Evolutionary conservation across 1,140 invertebrate genomes (phyloP).

Genomic region (Spodoptera litura): DNA sequence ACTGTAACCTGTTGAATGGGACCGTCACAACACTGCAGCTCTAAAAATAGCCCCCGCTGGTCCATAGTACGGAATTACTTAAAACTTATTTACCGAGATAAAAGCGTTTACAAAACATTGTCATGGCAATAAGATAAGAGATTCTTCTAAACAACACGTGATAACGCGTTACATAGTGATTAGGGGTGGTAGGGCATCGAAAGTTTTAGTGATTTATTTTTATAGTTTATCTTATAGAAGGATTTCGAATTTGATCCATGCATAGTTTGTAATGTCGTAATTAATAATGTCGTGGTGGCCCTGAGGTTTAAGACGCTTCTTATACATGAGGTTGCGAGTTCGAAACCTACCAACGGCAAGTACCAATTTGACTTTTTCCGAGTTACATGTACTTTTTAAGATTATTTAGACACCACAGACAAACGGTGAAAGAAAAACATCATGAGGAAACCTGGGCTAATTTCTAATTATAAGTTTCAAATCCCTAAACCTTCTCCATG

Average conservation of each 20-base stretch:
- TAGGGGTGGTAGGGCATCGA: slow-evolving; percentile 19
- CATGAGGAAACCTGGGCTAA: too few relatives aligned
- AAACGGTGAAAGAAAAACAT: too few relatives aligned
- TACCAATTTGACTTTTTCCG: too few relatives aligned
- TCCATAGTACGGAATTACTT: slow-evolving; percentile 79
- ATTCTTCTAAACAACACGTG: slow-evolving; percentile 59
- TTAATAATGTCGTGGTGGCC: too few relatives aligned
- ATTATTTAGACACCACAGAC: too few relatives aligned
- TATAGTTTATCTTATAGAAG: background rate
- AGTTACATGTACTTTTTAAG: too few relatives aligned
- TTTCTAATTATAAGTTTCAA: too few relatives aligned
- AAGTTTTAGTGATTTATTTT: slow-evolving; percentile 6
- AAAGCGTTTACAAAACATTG: slow-evolving; percentile 75
- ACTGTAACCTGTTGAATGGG: slow-evolving; percentile 76
- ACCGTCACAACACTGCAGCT: slow-evolving; percentile 51
- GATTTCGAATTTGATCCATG: background rate
- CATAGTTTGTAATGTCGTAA: too few relatives aligned
- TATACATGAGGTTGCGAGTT: too few relatives aligned
- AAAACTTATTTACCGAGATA: slow-evolving; percentile 78
- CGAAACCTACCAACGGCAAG: too few relatives aligned
- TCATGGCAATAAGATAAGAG: slow-evolving; percentile 70
- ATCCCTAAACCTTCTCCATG: too few relatives aligned
- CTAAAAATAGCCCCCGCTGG: slow-evolving; percentile 75
- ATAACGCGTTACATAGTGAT: slow-evolving; percentile 39
- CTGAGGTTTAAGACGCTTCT: too few relatives aligned